Base-by-base conservation (phyloP, 1,140 invertebrate genomes). In the Schlechtendalia chinensis region DNA sequence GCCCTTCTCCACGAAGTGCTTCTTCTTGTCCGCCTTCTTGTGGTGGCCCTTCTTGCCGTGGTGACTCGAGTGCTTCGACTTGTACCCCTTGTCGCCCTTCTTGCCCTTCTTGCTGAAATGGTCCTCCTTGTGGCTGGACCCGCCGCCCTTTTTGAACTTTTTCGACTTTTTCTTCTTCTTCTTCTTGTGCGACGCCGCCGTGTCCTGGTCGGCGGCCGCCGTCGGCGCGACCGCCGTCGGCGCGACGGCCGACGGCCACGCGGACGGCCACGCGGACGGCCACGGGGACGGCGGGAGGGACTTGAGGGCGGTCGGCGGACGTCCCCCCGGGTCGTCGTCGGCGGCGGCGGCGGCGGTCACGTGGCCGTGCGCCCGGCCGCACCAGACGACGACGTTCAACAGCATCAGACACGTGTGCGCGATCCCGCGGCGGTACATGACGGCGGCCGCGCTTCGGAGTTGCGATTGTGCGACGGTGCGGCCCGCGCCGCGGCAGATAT, bases 31-130 rank as follows among this genome's bases (percentile, higher is more conserved):
- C 83, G 90, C 89, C 82, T 91, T 91, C 83, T 90, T 87, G 84
- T 91, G 90, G 56, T 91, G 89, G 14, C 89, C 90, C 84, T 91
- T 90, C 22, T 90, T 87, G 1, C 90, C 90, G 82, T 91, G 90
- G 81, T 90, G 88, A 83, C 90, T 88, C 58, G 89, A 87, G 83
- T 91, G 90, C 67, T 90, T 87, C 3, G 88, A 84, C 81, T 89
- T 88, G 84, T 89, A 86, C 0, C 87, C 87, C 74, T 89, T 87
- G 54, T 89, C 87, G 0, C 86, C 88, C 82, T 91, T 90, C 12
- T 90, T 87, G 0, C 90, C 90, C 32, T 90, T 86, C 39, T 86
- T 86, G 69, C 85, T 85, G 81, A 90, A 88, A 77, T 89, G 88
- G 74, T 90, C 88, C 10, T 88, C 84, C 82, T 90, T 88, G 75